Percentiles rank a stretch among this genome's conserved stretches.
Conservation (phyloP, 2,113 vertebrate genomes). For the Heptranchias perlo region DNA sequence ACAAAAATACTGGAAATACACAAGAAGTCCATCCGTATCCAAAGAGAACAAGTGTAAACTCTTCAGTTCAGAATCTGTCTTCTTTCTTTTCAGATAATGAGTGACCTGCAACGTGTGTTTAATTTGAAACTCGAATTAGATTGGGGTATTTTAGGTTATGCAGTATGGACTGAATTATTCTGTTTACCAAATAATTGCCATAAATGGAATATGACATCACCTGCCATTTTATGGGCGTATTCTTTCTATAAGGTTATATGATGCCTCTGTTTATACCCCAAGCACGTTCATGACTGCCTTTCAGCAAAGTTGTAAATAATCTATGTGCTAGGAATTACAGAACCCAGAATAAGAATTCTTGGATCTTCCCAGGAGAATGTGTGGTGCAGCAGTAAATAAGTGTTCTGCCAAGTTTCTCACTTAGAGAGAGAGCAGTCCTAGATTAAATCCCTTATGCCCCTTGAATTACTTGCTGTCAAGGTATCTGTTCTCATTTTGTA, state of each 20-base stretch:
- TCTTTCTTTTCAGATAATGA: not conserved
- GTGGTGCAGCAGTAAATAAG: not conserved
- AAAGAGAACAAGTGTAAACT: not conserved
- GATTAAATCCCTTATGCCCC: not conserved
- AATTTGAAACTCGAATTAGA: not conserved
- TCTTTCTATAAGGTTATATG: not conserved
- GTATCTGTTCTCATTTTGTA: not conserved
- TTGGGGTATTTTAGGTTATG: not conserved
- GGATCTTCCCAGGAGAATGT: not conserved
- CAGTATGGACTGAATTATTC: not conserved
- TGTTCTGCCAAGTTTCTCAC: not conserved
- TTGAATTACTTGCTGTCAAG: not conserved
- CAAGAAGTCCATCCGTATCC: not conserved
- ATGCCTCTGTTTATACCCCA: not conserved
- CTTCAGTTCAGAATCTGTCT: not conserved
- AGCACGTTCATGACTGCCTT: not conserved
- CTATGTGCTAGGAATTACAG: not conserved
- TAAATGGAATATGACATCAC: not conserved
- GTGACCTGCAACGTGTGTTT: not conserved
- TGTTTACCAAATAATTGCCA: not conserved
- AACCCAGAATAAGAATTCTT: not conserved
- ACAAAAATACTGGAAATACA: not conserved
- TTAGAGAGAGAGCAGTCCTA: not conserved
- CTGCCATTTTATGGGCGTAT: not conserved
- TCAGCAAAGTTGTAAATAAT: slow-evolving; percentile 21